phyloP scores from a whole-genome alignment of 2,888 invertebrate genomes.

The Chrysolina americana region DNA sequence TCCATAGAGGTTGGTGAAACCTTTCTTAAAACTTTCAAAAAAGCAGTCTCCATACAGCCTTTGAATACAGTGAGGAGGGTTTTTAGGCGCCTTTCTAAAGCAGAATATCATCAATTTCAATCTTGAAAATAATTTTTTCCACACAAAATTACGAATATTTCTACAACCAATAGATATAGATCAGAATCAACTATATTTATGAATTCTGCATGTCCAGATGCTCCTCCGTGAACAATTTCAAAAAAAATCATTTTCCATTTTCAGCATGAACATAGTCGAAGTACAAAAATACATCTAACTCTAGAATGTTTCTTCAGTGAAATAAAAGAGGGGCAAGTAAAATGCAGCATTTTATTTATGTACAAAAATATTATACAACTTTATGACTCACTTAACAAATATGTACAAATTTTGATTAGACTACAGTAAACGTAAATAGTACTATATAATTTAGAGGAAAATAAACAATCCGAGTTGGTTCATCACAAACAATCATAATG shows the following conservation, averaged over 20 bases:
- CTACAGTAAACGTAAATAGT: constrained; percentile 14
- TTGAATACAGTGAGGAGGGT: neutral
- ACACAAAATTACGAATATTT: too few species aligned
- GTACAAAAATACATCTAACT: too few species aligned
- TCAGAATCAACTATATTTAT: neutral
- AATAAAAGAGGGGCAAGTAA: constrained; percentile 28
- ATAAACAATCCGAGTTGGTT: neutral
- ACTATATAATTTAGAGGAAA: neutral
- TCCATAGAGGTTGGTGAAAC: too few species aligned
- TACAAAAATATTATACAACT: constrained; percentile 67
- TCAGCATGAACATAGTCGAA: neutral
- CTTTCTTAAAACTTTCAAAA: too few species aligned
- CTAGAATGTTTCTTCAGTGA: too few species aligned
- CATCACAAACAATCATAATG: neutral
- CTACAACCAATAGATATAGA: too few species aligned
- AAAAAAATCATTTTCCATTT: neutral
- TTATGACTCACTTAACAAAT: constrained; percentile 55
- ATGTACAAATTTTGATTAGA: constrained; percentile 45
- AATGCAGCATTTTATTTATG: constrained; percentile 61
- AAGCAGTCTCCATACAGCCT: too few species aligned
- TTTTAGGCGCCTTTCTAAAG: neutral
- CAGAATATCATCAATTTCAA: neutral
- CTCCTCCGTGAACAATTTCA: too few species aligned
- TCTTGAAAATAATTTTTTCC: neutral
- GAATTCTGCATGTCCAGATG: too few species aligned